These are phyloP conservation scores for Diabrotica balteata DNA, from an alignment of 2,888 invertebrate species.

Conservation along the genomic window DNA sequence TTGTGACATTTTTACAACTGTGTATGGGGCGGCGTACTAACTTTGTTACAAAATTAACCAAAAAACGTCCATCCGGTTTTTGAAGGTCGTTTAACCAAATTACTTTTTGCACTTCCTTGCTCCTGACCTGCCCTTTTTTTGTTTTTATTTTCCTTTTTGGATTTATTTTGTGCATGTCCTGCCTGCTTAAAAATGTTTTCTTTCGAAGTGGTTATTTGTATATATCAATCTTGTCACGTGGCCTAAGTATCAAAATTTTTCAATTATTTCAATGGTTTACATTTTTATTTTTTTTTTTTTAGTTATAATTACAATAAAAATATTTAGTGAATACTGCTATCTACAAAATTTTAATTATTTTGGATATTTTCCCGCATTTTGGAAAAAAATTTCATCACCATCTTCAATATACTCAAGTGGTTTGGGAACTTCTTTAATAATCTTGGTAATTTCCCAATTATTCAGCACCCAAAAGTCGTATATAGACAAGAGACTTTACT, in stretches of 20 bases:
- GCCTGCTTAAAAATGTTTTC: slow-evolving; percentile 73
- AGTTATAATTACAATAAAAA: not conserved
- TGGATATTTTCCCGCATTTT: too few species aligned
- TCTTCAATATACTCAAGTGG: too few species aligned
- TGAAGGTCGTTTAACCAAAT: slow-evolving; percentile 73
- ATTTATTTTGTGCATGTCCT: slow-evolving; percentile 69
- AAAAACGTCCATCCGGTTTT: slow-evolving; percentile 67
- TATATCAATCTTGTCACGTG: slow-evolving; percentile 34
- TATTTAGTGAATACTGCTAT: too few species aligned
- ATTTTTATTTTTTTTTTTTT: not conserved
- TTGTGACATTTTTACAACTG: slow-evolving; percentile 84
- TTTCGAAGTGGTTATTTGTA: slow-evolving; percentile 59
- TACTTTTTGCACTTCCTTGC: slow-evolving; percentile 73
- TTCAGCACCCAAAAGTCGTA: too few species aligned
- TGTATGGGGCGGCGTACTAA: slow-evolving; percentile 86
- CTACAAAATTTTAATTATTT: too few species aligned
- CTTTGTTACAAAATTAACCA: slow-evolving; percentile 56
- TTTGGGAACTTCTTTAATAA: too few species aligned
- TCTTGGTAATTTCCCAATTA: too few species aligned
- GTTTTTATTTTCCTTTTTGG: slow-evolving; percentile 57
- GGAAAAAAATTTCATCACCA: too few species aligned
- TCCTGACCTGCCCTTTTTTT: slow-evolving; percentile 66
- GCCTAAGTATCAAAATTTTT: slow-evolving; percentile 13
- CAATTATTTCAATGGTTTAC: not conserved
- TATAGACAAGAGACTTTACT: too few species aligned